Evolutionary conservation across 2,113 vertebrate genomes (phyloP), one percentile per base, ranked within the genome.

Genomic region (Ammodytes dubius): DNA sequence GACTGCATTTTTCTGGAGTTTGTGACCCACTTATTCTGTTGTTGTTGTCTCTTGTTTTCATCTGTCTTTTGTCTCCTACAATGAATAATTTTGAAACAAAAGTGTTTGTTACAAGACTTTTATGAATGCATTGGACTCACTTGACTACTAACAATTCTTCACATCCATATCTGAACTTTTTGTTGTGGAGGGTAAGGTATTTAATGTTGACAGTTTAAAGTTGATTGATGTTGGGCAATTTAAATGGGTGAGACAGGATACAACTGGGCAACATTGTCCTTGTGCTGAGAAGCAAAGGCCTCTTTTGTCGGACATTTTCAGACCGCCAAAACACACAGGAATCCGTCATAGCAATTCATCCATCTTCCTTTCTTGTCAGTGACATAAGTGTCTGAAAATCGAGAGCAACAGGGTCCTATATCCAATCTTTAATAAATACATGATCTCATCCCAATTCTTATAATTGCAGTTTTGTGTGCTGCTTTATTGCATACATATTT

Each of bases 11-110:
- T 19, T 11, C 15, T 37, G 14, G 19, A 52, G 14, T 8, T 35
- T 43, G n/a, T 46, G 39, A 46, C 37, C 17, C 35, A 67, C 53
- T 71, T 40, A 5, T 64, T 74, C 46, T 61, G 9, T 52, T 74
- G 40, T 64, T 57, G 19, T 45, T 7, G 17, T 57, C 8, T 57
- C 37, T 61, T 4, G 2, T 45, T 52, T 64, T 53, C 37, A 68
- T 68, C 37, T 37, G 10, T 35, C 47, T 79, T 27, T 6, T 42
- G 14, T 7, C 35, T 27, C 19, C 6, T 40, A 4, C 14, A 42
- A 7, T 5, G 7, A 63, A 15, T 50, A n/a, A 17, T 40, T 45
- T 15, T 70, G 9, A 40, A 57, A 35, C 40, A 53, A 42, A 17
- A 42, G 11, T 42, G n/a, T 45, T 43, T 6, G 47, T 70, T 45